Base-by-base conservation (phyloP, 2,113 vertebrate species). In the Myanophis thanlyinensis region DNA sequence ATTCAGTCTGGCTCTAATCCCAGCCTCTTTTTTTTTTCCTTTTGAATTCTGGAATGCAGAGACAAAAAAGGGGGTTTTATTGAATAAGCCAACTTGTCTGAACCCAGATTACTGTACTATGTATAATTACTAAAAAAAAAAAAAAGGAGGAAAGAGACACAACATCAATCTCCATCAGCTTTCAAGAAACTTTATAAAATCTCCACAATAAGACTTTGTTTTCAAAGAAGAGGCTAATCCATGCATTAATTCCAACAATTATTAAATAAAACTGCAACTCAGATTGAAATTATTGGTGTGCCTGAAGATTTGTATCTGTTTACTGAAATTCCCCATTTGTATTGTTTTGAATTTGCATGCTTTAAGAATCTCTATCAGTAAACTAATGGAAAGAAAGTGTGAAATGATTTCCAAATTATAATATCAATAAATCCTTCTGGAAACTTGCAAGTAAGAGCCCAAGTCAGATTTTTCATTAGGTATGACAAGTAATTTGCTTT, bases 21-120 rank as follows among this genome's bases (percentile, higher is more conserved):
- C 97, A 95, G 93, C 5, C 93, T 91, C 73, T 95, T 44, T 95
- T 93, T 94, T 91, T 96, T 93, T 27, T 23, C 53, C 94, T 96
- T 96, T 95, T 96, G 95, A 97, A 95, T 96, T 92, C 95, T 97
- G 97, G 97, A 98, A 98, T 96, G 96, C 96, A 97, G 97, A 97
- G n/a, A 27, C 10, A 52, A 54, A 46, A 96, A 96, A 94, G 92
- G 93, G 88, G 93, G 93, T 97, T 97, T 93, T 95, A 96, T 96
- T 96, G 96, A 96, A 95, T 93, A 97, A 97, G 96, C 2, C 92
- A 96, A 97, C 90, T 93, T 97, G 96, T 97, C 95, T 98, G 96
- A 97, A 97, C 91, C 92, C 94, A 96, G 93, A 96, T 97, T 96
- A 97, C 94, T 95, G 84, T 85, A 62, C 93, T 62, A 53, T 56